A percentile compares a stretch with the other conserved stretches of the same genome.
These are phyloP conservation scores for Paguma larvata DNA, from an alignment of 2,797 vertebrate genomes.

Conservation along the genomic window DNA sequence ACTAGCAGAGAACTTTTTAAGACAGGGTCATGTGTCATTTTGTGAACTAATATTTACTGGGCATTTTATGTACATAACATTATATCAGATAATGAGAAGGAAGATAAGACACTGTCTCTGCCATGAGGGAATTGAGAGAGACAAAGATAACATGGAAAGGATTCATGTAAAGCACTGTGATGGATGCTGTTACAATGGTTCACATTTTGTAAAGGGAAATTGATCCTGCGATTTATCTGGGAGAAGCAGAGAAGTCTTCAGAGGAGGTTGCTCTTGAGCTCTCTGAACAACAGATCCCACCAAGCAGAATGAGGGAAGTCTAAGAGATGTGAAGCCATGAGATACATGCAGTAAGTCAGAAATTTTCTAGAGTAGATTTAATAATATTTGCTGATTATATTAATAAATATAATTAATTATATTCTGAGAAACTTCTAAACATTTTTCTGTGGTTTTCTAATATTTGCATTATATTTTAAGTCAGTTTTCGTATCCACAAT, in stretches of 20 bases:
- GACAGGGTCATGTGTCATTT: not conserved
- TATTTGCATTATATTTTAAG: not conserved
- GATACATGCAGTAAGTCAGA: not conserved
- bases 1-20: not conserved
- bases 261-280: not conserved
- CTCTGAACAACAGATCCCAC: not conserved
- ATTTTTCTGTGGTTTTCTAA: not conserved
- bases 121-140: not conserved
- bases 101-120: not conserved
- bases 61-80: not conserved
- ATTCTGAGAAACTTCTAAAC: not conserved
- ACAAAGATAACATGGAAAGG: not conserved
- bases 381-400: not conserved
- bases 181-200: not conserved
- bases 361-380: not conserved
- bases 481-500: not conserved
- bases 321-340: not conserved
- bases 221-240: not conserved
- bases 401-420: not conserved
- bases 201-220: not conserved
- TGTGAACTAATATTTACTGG: not conserved
- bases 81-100: not conserved
- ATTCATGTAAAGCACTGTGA: not conserved
- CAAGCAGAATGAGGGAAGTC: not conserved
- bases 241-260: not conserved